phyloP scores from a whole-genome alignment of 2,797 vertebrate species.

The Sebastes hopkinsi region DNA sequence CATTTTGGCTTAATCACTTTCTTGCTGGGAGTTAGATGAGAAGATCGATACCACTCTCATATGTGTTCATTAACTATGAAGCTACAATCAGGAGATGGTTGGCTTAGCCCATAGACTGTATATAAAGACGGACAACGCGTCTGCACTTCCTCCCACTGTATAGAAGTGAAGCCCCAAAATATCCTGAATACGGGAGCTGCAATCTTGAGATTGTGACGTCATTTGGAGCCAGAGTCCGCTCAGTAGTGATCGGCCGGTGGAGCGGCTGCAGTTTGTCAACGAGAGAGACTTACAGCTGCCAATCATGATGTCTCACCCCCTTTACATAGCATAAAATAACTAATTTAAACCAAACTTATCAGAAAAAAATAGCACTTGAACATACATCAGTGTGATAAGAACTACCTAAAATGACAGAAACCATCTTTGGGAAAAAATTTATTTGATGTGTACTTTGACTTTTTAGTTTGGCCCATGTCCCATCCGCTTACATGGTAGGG shows the following conservation, averaged over 20 bases:
- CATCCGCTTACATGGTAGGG: background rate
- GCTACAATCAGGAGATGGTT: background rate
- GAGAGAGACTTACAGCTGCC: background rate
- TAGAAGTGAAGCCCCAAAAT: background rate
- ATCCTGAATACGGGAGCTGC: background rate
- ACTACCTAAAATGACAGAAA: background rate
- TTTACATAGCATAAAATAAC: background rate
- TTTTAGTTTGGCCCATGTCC: background rate
- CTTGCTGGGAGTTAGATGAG: background rate
- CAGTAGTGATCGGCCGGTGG: background rate
- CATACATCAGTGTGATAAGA: background rate
- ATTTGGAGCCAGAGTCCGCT: background rate
- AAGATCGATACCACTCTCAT: background rate
- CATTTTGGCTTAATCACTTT: background rate
- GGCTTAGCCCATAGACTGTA: background rate
- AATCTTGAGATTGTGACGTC: background rate
- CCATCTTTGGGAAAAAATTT: background rate
- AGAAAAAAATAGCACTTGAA: background rate
- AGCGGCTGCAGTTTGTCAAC: background rate
- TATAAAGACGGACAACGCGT: background rate
- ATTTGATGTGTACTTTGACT: background rate
- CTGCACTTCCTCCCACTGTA: background rate
- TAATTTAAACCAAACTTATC: background rate
- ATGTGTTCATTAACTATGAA: background rate
- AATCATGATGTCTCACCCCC: background rate